Conservation (phyloP, 37 sponge, comb jelly and placozoan species). For the Geodia barretti region DNA sequence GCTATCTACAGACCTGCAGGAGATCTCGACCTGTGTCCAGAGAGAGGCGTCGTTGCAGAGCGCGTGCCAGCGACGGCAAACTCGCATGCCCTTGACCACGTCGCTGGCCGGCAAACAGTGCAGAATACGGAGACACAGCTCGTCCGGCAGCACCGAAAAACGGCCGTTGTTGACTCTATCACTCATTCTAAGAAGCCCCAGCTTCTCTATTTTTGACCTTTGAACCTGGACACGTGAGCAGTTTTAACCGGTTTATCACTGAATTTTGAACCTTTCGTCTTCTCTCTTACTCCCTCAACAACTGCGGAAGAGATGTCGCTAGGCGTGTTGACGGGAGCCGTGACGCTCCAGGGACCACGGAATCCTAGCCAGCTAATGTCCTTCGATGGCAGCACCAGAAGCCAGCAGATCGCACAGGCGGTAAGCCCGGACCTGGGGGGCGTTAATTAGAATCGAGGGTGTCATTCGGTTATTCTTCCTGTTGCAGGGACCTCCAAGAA, state of each 20-base stretch:
- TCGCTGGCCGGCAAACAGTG: conserved; percentile 15
- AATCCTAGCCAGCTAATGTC: not conserved
- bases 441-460: not conserved
- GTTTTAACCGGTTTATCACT: not conserved
- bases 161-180: not conserved
- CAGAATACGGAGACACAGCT: conserved; percentile 41
- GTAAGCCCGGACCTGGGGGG: not conserved
- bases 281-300: too few species aligned
- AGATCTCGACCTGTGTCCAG: conserved; percentile 32
- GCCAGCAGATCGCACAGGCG: not conserved
- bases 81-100: conserved; percentile 17
- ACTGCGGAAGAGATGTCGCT: not conserved
- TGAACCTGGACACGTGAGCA: not conserved
- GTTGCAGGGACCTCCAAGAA: conserved; percentile 82
- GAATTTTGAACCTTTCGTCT: too few species aligned
- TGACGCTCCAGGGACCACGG: not conserved
- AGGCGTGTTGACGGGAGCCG: not conserved
- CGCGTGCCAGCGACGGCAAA: conserved; percentile 49
- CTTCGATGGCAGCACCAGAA: not conserved
- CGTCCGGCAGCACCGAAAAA: conserved; percentile 29
- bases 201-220: not conserved
- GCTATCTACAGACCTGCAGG: too few species aligned
- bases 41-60: conserved; percentile 35
- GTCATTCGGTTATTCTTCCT: not conserved
- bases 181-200: too few species aligned